Percentiles rank a stretch among this genome's conserved stretches.
Conservation (phyloP, 2,888 invertebrate genomes). For the Capitulum mitella region DNA sequence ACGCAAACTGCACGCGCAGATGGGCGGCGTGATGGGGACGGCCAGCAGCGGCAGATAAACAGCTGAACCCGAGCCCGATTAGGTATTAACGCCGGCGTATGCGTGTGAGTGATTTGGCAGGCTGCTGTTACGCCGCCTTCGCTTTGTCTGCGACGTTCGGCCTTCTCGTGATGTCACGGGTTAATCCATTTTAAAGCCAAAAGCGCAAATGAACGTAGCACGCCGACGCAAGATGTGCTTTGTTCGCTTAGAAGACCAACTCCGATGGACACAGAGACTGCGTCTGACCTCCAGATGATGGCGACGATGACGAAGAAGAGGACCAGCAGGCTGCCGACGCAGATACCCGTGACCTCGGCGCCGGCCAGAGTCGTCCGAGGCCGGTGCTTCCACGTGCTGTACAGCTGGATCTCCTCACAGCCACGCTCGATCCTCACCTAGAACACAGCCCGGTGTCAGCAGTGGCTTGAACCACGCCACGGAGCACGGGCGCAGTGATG, state of each 20-base stretch:
- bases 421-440: neutral
- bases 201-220: neutral
- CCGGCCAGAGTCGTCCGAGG: neutral
- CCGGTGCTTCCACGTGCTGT: constrained; percentile 13
- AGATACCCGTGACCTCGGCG: neutral
- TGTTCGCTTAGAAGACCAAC: too few relatives aligned
- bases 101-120: too few relatives aligned
- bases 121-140: too few relatives aligned
- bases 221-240: too few relatives aligned
- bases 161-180: too few relatives aligned
- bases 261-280: too few relatives aligned
- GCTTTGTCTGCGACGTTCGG: too few relatives aligned
- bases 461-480: too few relatives aligned
- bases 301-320: neutral
- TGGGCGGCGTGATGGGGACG: neutral
- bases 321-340: neutral
- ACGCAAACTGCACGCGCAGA: constrained; percentile 2
- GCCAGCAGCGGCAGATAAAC: neutral
- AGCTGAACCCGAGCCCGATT: neutral
- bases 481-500: too few relatives aligned
- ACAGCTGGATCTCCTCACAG: constrained; percentile 16
- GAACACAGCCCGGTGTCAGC: too few relatives aligned
- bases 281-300: neutral
- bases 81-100: too few relatives aligned
- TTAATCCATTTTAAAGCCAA: neutral